Evolutionary conservation across 2,797 vertebrate genomes (phyloP).

Genomic region (Spondyliosoma cantharus): DNA sequence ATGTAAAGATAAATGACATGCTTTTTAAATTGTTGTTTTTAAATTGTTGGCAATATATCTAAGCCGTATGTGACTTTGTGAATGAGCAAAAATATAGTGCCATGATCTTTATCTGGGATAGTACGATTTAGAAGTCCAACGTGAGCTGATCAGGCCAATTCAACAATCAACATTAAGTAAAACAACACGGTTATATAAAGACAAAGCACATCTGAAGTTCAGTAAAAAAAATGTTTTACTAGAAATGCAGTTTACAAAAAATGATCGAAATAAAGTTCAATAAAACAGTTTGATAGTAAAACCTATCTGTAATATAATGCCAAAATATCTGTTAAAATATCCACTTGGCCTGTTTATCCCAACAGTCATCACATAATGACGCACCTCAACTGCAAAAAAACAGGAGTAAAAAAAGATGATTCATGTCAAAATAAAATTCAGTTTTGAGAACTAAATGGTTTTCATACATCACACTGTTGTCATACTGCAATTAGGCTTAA

Average conservation of each 20-base stretch:
- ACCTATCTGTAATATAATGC: constrained; percentile 80
- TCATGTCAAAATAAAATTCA: constrained; percentile 22
- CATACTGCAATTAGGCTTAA: neutral
- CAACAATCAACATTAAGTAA: neutral
- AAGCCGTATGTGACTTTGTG: neutral
- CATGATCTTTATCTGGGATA: neutral
- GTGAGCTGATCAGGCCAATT: neutral
- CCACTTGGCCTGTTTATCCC: constrained; percentile 8
- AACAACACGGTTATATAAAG: constrained; percentile 13
- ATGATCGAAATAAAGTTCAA: constrained; percentile 20
- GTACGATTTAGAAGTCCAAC: neutral
- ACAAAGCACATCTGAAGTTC: constrained; percentile 27
- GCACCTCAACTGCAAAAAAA: constrained; percentile 25
- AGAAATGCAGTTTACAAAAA: constrained; percentile 58
- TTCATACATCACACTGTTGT: constrained; percentile 11
- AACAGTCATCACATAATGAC: constrained; percentile 11
- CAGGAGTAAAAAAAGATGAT: constrained; percentile 18
- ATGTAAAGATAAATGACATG: neutral
- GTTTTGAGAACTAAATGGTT: constrained; percentile 54
- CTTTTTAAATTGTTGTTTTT: neutral
- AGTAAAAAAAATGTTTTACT: constrained; percentile 70
- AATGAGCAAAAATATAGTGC: neutral
- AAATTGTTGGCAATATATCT: neutral
- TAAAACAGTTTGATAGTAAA: constrained; percentile 83
- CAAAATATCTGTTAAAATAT: constrained; percentile 22